Conservation (phyloP, 1,140 invertebrate species). For the Daktulosphaira vitifoliae region DNA sequence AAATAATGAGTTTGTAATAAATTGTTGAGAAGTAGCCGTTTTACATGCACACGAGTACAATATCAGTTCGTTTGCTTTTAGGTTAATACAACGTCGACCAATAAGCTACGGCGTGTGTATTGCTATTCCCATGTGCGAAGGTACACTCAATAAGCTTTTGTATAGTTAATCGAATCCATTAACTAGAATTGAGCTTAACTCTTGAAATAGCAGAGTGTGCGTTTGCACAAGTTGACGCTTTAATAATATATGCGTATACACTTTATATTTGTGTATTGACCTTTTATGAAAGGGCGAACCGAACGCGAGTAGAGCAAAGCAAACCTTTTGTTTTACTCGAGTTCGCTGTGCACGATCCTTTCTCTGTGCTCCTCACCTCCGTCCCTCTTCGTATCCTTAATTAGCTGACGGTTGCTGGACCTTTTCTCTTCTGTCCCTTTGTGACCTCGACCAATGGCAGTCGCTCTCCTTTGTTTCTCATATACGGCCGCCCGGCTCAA, state of each 20-base stretch:
- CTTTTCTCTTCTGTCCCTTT: neutral
- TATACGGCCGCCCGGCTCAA: neutral
- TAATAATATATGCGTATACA: no score
- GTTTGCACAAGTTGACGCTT: neutral
- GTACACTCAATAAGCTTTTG: no score
- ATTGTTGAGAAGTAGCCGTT: no score
- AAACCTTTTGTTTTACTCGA: conserved; percentile 16
- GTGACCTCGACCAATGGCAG: conserved; percentile 14
- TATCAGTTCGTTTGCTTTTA: no score
- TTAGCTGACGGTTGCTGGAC: conserved; percentile 15
- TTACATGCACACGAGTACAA: no score
- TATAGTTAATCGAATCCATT: conserved; percentile 15
- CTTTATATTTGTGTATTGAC: no score
- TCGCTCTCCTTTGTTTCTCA: neutral
- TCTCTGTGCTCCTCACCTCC: neutral
- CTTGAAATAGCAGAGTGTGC: neutral
- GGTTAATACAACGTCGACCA: no score
- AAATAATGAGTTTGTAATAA: no score
- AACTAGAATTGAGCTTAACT: neutral
- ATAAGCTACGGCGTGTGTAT: no score
- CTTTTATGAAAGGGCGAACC: no score
- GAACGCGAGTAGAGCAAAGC: neutral
- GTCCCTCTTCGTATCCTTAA: conserved; percentile 4
- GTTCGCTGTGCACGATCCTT: neutral
- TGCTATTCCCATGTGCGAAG: no score